Percentiles rank a stretch among this genome's conserved stretches.
Evolutionary conservation across 2,113 vertebrate genomes (phyloP).

Genomic region (Syngnathus typhle): DNA sequence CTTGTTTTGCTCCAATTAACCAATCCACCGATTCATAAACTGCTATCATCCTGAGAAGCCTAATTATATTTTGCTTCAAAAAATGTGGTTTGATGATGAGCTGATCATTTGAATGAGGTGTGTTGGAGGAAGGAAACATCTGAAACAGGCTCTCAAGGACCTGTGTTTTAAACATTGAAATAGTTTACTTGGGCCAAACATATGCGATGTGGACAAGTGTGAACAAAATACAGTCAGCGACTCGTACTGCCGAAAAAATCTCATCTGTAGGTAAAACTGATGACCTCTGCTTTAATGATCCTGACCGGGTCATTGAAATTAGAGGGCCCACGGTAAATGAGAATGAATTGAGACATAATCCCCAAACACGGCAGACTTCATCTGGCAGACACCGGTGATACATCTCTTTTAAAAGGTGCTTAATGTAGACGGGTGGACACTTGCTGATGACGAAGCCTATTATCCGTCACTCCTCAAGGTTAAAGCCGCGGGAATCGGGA

Average conservation of each 20-base stretch:
- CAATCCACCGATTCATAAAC: too few relatives aligned
- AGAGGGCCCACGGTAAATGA: conserved; percentile 65
- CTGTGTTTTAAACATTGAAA: too few relatives aligned
- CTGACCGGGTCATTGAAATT: conserved; percentile 66
- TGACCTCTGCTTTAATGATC: conserved; percentile 69
- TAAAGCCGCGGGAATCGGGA: conserved; percentile 65
- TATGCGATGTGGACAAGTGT: too few relatives aligned
- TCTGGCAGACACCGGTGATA: conserved; percentile 55
- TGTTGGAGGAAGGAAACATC: too few relatives aligned
- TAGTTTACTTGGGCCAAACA: too few relatives aligned
- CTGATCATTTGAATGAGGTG: too few relatives aligned
- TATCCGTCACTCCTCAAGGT: conserved; percentile 72
- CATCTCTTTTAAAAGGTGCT: conserved; percentile 68
- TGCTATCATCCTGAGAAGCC: too few relatives aligned
- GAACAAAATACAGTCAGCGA: too few relatives aligned
- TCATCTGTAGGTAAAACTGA: conserved; percentile 45
- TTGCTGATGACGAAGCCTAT: conserved; percentile 71
- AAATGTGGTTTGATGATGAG: too few relatives aligned
- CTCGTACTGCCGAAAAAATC: conserved; percentile 26
- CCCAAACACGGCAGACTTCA: conserved; percentile 61
- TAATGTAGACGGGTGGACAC: conserved; percentile 58
- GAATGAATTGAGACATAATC: conserved; percentile 70
- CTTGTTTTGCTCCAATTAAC: too few relatives aligned
- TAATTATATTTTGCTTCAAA: too few relatives aligned
- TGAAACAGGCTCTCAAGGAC: too few relatives aligned